Base-by-base conservation (phyloP, 1,140 invertebrate species). In the Pinna nobilis region DNA sequence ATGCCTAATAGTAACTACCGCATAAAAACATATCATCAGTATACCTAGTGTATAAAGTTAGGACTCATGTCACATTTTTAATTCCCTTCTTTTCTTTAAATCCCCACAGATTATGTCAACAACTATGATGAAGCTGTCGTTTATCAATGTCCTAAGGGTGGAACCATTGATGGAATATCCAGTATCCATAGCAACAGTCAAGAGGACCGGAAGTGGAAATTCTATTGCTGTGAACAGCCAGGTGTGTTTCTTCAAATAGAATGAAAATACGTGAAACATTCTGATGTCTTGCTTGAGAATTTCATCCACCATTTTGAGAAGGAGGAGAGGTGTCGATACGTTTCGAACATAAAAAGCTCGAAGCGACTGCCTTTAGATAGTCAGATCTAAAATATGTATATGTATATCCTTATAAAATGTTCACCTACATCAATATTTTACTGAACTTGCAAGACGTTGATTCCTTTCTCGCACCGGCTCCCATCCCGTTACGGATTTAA, bases 181-280 rank as follows among this genome's bases (percentile, higher is more conserved):
- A 76, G 74, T 61, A 39, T 39, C 61, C 74, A 76, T 59, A 37
- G 51, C 51, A 67, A 76, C 74, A 3, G 18, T 0, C 0, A 15
- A 13, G 74, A 76, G 35, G 74, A 76, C 44, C 49, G 74, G 7
- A 50, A 63, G n/a, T 76, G 71, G 44, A 47, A 50, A 20, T 71
- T 76, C 57, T 35, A 66, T 11, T 76, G 74, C 53, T 76, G 74
- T n/a, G 55, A 59, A 35, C 33, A 59, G 37, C 55, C 55, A 59
- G 55, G 55, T 59, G 18, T 18, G 2, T 53, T 28, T 53, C 20
- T 28, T 23, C 20, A 53, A 13, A 53, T 30, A 5, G 32, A 28
- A 23, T 28, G 25, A 3, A 11, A 25, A 53, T 9, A 3, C 9
- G n/a, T n/a, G n/a, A n/a, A n/a, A n/a, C n/a, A n/a, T n/a, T n/a